Base-by-base conservation (phyloP, 92 coral and sea anemone genomes). In the Chrysogorgia sp. region DNA sequence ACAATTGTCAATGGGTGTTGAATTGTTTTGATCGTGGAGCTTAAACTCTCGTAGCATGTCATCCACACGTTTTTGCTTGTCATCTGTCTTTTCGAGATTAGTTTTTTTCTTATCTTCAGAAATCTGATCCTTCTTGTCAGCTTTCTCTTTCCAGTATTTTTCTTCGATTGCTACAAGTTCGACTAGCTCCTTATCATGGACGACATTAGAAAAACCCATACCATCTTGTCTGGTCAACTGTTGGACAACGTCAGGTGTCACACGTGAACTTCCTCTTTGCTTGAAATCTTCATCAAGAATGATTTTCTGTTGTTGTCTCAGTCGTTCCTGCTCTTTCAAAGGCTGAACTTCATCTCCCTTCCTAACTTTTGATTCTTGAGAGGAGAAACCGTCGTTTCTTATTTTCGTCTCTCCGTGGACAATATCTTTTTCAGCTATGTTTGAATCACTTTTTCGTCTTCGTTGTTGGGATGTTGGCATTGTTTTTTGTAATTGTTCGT, bases 101-200 rank as follows among this genome's bases (percentile, higher is more conserved):
- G 33, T 45, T 45, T 47, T 68, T 22, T 20, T 45, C 7, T 43
- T 13, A 20, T 37, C 58, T 23, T 57, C 63, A 23, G 34, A 7
- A 13, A 57, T 12, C 20, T 23, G 41, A 30, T 25, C 58, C 53
- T 55, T 71, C 45, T 24, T 50, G 10, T 71, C 78, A n/a, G 33
- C 49, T 58, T 71, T 71, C 19, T 20, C 78, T 55, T 71, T 71
- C 78, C 78, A 71, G 25, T 71, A 71, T 71, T 71, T 71, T 55
- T 71, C 78, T 71, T 71, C 78, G 34, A 47, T 64, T 0, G 78
- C 78, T 1, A 71, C 78, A 34, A 71, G 78, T 53, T 71, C 37
- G 43, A 71, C 41, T 15, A 71, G 53, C 17, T 52, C 64, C 17
- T 23, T 21, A 7, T 71, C 78, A 34, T 55, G 78, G 53, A 53